Percentiles rank a stretch among this genome's conserved stretches.
Evolutionary conservation across 92 coral and sea anemone genomes (phyloP).

Genomic region (Ricordea florida): DNA sequence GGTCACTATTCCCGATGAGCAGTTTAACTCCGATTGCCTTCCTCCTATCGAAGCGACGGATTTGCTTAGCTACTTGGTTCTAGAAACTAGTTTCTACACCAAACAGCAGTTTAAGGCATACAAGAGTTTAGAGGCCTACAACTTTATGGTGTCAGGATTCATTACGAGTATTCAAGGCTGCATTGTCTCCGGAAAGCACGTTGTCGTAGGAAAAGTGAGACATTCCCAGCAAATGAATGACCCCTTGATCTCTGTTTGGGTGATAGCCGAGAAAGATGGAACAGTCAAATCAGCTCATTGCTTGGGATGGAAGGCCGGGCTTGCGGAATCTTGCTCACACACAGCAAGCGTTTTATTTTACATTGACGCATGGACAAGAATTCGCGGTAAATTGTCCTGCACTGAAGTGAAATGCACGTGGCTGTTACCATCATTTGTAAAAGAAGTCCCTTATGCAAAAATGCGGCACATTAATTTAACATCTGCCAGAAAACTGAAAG

Average conservation of each 20-base stretch:
- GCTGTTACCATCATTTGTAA: constrained; percentile 3
- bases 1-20: too few relatives aligned
- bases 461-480: constrained; percentile 8
- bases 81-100: too few relatives aligned
- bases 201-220: too few relatives aligned
- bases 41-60: too few relatives aligned
- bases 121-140: too few relatives aligned
- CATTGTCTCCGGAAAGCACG: too few relatives aligned
- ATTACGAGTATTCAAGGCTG: too few relatives aligned
- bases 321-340: constrained; percentile 16
- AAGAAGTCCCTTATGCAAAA: constrained; percentile 17
- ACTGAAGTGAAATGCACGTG: constrained; percentile 15
- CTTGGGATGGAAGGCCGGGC: constrained; percentile 14
- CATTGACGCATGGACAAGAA: constrained; percentile 15
- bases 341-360: constrained; percentile 22
- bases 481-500: constrained; percentile 24
- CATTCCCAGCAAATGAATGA: too few relatives aligned
- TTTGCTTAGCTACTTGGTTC: too few relatives aligned
- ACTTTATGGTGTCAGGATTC: too few relatives aligned
- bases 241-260: constrained; percentile 23
- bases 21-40: too few relatives aligned
- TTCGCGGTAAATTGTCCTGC: constrained; percentile 5
- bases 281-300: constrained; percentile 21
- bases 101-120: too few relatives aligned
- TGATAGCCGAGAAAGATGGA: constrained; percentile 20